Evolutionary conservation across 2,888 invertebrate species (phyloP), one percentile per base, ranked within the genome.

Genomic region (Ophion costatus): DNA sequence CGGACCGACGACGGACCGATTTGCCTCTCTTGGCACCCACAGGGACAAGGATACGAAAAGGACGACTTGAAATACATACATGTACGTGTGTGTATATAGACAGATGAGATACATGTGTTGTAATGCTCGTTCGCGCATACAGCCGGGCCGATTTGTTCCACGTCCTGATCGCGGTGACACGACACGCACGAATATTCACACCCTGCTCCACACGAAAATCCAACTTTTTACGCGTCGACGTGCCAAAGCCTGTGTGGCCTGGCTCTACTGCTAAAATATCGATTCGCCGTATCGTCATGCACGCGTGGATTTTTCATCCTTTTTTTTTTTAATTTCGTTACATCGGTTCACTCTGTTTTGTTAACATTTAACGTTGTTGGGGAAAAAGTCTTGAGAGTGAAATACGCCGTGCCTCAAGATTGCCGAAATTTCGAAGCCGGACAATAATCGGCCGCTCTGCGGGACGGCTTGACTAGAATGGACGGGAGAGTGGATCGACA

Each of bases 121-220:
- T 74, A 45, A 76, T 66, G 67, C 74, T 74, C 74, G 74, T 57
- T 80, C 76, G 71, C 64, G 73, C 73, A n/a, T 45, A 73, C 42
- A 80, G 80, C 66, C 77, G 42, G 76, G 67, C 78, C 88, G 87
- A 88, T 88, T 88, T 87, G 88, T 88, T 88, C 83, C 81, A 80
- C 83, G 88, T 86, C 78, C 59, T 80, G 80, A 84, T 82, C 83
- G 82, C 74, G 69, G 57, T 77, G 86, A 86, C 84, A 84, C 77
- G 85, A 85, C 86, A 83, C 80, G 83, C 85, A 83, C 83, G 87
- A 85, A 87, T 84, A 83, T 85, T 84, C 82, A 77, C 78, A 79
- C 76, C 74, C 78, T 51, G 29, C 51, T 38, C 11, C 33, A 38
- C 59, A 75, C 59, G 42, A 76, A 82, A 76, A 77, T 38, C 63